Base-by-base conservation (phyloP, 2,113 vertebrate species). In the Bombycilla garrulus region DNA sequence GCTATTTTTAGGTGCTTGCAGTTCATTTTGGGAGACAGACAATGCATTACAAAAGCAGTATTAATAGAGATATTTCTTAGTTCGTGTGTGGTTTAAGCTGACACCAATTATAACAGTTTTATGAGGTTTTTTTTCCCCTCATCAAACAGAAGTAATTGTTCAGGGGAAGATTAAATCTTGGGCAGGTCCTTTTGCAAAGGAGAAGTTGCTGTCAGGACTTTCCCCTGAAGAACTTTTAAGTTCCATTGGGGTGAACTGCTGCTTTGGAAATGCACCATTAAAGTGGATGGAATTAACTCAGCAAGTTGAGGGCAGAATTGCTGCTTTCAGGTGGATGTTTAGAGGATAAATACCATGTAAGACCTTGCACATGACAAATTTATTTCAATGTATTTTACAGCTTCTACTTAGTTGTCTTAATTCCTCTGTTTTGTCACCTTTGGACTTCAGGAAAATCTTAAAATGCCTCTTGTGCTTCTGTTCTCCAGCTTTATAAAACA, bases 81-180 rank as follows among this genome's bases (percentile, higher is more conserved):
- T 93, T 97, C 25, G 21, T 19, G n/a, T 82, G 66, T 92, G 84
- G 69, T 71, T 92, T 77, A 72, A 66, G 28, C 85, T 83, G 85
- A 67, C 38, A 47, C 15, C 47, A 93, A 71, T 80, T 84, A 81
- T 36, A 89, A 66, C 23, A 90, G 62, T 71, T 70, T 88, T 81
- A 86, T 45, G 64, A 87, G 62, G 4, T 44, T 61, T 90, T 81
- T n/a, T 92, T 81, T 25, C 15, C 12, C 28, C 81, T 93, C 64
- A 74, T 91, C 60, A 81, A 93, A 78, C 48, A 70, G 38, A 74
- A 35, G 31, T 88, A 86, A 93, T 92, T 86, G 72, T 48, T 81
- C 26, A 88, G 42, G 40, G 36, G 40, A 80, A 90, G 95, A 95
- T 95, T 88, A 95, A 91, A 86, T 95, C 91, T 94, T 57, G 72